These are phyloP conservation scores for Spongilla lacustris DNA, from an alignment of 37 sponge, comb jelly and placozoan genomes.

Conservation along the genomic window DNA sequence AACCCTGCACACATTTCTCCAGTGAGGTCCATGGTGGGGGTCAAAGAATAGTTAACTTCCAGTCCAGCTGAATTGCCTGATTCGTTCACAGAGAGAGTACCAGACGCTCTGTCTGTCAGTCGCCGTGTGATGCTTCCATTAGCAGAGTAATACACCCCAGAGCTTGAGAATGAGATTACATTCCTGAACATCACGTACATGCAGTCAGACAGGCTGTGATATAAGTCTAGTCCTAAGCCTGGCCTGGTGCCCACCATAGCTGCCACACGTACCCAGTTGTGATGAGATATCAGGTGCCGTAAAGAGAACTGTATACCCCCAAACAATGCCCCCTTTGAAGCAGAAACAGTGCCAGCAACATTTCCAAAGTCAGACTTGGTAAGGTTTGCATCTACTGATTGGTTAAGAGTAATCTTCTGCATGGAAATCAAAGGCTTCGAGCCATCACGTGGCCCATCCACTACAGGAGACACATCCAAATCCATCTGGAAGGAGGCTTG, in stretches of 20 bases:
- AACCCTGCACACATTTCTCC: conserved; percentile 18
- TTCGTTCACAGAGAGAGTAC: conserved; percentile 30
- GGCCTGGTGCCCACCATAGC: conserved; percentile 24
- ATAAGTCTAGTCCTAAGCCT: conserved; percentile 29
- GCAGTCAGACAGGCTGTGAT: conserved; percentile 37
- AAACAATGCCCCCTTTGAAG: background rate
- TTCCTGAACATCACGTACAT: conserved; percentile 43
- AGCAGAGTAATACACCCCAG: background rate
- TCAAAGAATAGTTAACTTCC: conserved; percentile 23
- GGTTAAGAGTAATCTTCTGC: conserved; percentile 21
- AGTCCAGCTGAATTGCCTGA: conserved; percentile 21
- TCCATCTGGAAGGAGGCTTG: conserved; percentile 53
- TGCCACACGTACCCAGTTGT: conserved; percentile 58
- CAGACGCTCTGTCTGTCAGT: conserved; percentile 35
- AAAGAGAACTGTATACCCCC: conserved; percentile 55
- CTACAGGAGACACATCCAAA: conserved; percentile 53
- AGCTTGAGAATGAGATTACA: conserved; percentile 13
- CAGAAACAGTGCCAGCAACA: conserved; percentile 37
- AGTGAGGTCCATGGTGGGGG: conserved; percentile 16
- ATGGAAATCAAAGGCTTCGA: conserved; percentile 7
- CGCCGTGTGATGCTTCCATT: conserved; percentile 38
- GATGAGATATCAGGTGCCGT: conserved; percentile 34
- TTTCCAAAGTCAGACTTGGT: conserved; percentile 27
- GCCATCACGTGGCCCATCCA: conserved; percentile 18
- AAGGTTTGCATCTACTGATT: conserved; percentile 67